These are phyloP conservation scores for Eupelmus urozonus DNA, from an alignment of 2,888 invertebrate species.

Conservation along the genomic window DNA sequence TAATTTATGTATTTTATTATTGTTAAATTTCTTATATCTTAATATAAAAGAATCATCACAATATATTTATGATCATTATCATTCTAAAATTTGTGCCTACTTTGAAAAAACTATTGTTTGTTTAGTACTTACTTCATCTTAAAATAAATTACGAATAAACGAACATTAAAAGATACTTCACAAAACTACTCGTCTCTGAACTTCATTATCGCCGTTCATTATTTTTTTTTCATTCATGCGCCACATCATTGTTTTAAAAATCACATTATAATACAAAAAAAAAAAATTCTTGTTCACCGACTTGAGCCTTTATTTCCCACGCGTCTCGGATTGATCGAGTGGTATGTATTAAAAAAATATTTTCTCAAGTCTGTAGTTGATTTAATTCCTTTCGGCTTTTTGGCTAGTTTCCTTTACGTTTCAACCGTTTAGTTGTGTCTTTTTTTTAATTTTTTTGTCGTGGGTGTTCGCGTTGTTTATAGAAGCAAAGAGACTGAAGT, in stretches of 20 bases:
- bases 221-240: conserved; percentile 53
- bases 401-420: conserved; percentile 66
- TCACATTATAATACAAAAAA: conserved; percentile 58
- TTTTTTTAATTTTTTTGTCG: conserved; percentile 38
- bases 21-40: conserved; percentile 10
- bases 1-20: background rate
- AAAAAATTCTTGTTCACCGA: conserved; percentile 75
- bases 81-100: conserved; percentile 69
- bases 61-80: conserved; percentile 60
- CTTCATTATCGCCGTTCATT: conserved; percentile 57
- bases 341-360: conserved; percentile 72
- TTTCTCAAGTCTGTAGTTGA: conserved; percentile 59
- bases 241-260: conserved; percentile 48
- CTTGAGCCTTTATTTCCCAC: conserved; percentile 77
- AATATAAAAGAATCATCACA: background rate
- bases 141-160: conserved; percentile 67
- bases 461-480: conserved; percentile 46
- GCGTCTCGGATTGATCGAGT: conserved; percentile 78
- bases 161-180: conserved; percentile 64
- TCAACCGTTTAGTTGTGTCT: conserved; percentile 13
- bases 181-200: conserved; percentile 64
- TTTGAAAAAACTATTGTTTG: conserved; percentile 69
- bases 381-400: conserved; percentile 68
- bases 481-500: conserved; percentile 57
- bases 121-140: conserved; percentile 68